These are phyloP conservation scores for Ophion ventricosus DNA, from an alignment of 2,888 invertebrate species.

Conservation along the genomic window DNA sequence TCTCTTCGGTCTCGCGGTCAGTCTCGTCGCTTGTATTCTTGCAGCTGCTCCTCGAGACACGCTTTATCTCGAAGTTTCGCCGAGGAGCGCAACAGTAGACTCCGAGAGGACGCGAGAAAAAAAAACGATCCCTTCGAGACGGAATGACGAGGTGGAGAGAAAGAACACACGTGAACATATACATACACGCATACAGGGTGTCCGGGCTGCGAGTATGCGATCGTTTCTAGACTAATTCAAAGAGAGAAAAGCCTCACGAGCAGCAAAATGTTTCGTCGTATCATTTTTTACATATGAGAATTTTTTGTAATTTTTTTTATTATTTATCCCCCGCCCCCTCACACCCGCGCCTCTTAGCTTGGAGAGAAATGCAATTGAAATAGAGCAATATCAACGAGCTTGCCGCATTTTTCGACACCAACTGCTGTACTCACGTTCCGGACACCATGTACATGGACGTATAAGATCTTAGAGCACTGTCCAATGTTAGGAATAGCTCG, in stretches of 20 bases:
- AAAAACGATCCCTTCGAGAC: constrained; percentile 8
- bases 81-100: constrained; percentile 25
- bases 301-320: too few species aligned
- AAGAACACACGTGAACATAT: not conserved
- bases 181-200: not conserved
- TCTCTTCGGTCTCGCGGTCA: constrained; percentile 17
- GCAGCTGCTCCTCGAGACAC: constrained; percentile 58
- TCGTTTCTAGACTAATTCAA: too few species aligned
- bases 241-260: too few species aligned
- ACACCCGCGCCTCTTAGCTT: too few species aligned
- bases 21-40: constrained; percentile 34
- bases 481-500: constrained; percentile 39
- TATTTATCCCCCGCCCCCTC: too few species aligned
- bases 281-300: too few species aligned
- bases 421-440: too few species aligned
- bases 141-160: constrained; percentile 22
- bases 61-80: constrained; percentile 29
- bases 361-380: too few species aligned
- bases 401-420: too few species aligned
- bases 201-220: not conserved
- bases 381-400: too few species aligned
- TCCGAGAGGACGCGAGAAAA: constrained; percentile 11
- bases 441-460: not conserved
- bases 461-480: not conserved
- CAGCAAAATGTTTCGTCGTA: too few species aligned